Base-by-base conservation (phyloP, 2,113 vertebrate species). In the Cyphomyrus plagiostoma region DNA sequence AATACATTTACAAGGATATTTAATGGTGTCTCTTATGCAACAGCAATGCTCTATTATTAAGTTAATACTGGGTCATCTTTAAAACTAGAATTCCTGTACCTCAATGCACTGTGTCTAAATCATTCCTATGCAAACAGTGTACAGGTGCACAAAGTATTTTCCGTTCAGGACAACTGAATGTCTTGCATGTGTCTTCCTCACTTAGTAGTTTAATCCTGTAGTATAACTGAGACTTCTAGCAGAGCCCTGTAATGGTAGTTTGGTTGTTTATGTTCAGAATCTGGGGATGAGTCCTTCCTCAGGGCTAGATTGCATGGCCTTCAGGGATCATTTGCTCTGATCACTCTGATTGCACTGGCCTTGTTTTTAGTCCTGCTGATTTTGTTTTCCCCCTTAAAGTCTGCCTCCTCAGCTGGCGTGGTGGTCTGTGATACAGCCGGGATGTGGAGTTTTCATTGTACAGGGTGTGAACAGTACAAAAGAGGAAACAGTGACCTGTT, bases 401-500 rank as follows among this genome's bases (percentile, higher is more conserved):
- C 49, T 46, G 48, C 49, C 26, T 4, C 2, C 86, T 53, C 86
- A 19, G 10, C 39, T 53, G 86, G 35, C 48, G 26, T n/a, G 9
- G 45, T 35, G 45, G 83, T 45, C 45, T 49, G 21, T 86, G 83
- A 30, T 52, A n/a, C 15, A 35, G 62, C 45, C 77, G 88, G 66
- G 66, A 30, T 15, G 6, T 50, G 88, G 46, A 21, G n/a, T n/a
- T 77, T n/a, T 26, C 15, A 50, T 88, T 77, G 88, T 50, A 70
- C 66, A 88, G 88, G 45, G 88, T 77, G 66, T 77, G 66, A 80
- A 66, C 49, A 70, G 87, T 45, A 23, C 45, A 48, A 9, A 45
- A 30, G 30, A 77, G 26, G 66, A 88, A 80, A 88, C 45, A 35
- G 49, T 88, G 45, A n/a, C 45, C n/a, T 88, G 62, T 80, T 88